phyloP scores from a whole-genome alignment of 2,888 invertebrate species.

The Theretra japonica region DNA sequence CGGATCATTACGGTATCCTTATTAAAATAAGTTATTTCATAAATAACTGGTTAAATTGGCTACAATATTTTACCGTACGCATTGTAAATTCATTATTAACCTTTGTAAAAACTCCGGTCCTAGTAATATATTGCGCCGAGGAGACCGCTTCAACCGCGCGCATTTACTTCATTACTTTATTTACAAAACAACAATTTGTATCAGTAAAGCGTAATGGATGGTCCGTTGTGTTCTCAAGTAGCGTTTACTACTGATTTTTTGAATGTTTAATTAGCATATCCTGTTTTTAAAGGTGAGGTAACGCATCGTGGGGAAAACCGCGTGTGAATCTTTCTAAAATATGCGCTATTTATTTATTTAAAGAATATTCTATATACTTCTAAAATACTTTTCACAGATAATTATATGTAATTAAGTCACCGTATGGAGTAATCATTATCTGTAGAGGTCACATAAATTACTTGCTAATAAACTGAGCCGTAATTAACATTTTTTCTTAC shows the following conservation, averaged over 20 bases:
- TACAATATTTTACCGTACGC: not conserved
- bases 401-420: not conserved
- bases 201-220: conserved; percentile 12
- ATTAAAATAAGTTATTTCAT: not conserved
- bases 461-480: not conserved
- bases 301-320: conserved; percentile 4
- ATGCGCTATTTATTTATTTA: not conserved
- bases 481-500: not conserved
- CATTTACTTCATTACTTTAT: conserved; percentile 19
- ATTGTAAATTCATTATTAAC: conserved; percentile 16
- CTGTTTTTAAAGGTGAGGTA: conserved; percentile 25
- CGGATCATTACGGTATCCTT: not conserved
- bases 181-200: conserved; percentile 22
- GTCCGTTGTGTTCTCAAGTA: conserved; percentile 8
- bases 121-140: not conserved
- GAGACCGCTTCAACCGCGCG: conserved; percentile 12
- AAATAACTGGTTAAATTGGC: not conserved
- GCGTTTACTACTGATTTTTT: conserved; percentile 20
- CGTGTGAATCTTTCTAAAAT: conserved; percentile 3
- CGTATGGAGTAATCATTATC: not conserved
- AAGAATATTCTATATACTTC: too few species aligned
- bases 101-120: conserved; percentile 10
- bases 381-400: not conserved
- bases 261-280: conserved; percentile 17
- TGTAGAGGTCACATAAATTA: not conserved